Conservation (phyloP, 1,140 invertebrate species). For the Cydia splendana region DNA sequence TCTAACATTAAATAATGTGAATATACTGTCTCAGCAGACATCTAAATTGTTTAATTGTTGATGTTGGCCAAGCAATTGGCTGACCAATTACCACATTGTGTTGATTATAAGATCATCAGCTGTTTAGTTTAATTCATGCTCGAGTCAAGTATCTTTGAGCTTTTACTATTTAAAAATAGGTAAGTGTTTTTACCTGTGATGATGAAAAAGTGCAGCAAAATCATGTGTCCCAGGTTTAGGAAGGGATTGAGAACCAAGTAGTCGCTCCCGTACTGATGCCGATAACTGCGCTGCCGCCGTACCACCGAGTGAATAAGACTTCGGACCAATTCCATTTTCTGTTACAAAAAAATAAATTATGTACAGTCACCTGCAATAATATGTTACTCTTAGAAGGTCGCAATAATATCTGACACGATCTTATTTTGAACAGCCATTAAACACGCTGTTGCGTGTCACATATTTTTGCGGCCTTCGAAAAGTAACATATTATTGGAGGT, state of each 20-base stretch:
- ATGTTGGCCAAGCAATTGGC: slow-evolving; percentile 42
- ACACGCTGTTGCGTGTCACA: no score
- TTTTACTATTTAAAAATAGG: neutral
- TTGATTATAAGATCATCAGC: slow-evolving; percentile 25
- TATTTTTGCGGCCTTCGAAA: no score
- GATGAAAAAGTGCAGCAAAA: slow-evolving; percentile 82
- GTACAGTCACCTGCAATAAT: no score
- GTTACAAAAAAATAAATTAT: slow-evolving; percentile 35
- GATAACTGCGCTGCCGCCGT: slow-evolving; percentile 91
- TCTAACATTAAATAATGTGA: slow-evolving; percentile 34
- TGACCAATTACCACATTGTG: slow-evolving; percentile 23
- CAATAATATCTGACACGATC: no score
- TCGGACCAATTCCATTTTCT: slow-evolving; percentile 78
- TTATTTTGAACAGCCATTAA: no score
- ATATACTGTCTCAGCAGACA: slow-evolving; percentile 33
- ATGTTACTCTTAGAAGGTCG: no score
- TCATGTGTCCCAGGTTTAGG: slow-evolving; percentile 87
- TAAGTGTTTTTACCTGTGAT: slow-evolving; percentile 65
- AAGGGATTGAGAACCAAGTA: slow-evolving; percentile 89
- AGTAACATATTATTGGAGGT: no score
- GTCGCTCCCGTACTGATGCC: slow-evolving; percentile 89
- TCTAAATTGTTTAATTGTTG: slow-evolving; percentile 50
- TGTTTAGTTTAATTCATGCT: neutral
- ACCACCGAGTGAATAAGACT: slow-evolving; percentile 89
- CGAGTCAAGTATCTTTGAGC: neutral